A percentile compares a stretch with the other conserved stretches of the same genome.
These are phyloP conservation scores for Varanus komodoensis DNA, from an alignment of 2,113 vertebrate genomes.

Conservation along the genomic window DNA sequence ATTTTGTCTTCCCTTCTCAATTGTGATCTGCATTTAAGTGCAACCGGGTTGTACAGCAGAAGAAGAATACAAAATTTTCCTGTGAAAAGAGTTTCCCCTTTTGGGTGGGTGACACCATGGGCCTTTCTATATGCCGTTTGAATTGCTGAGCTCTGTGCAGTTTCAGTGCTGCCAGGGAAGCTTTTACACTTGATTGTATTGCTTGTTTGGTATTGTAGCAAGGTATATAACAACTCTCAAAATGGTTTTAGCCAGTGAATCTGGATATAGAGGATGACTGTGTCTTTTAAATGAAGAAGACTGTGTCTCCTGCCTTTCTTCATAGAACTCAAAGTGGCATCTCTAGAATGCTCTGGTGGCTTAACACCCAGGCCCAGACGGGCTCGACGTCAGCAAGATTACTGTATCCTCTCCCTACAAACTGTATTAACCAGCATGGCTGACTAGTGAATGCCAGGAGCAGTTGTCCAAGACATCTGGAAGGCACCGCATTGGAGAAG, in stretches of 20 bases:
- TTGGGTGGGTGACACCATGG: constrained; percentile 22
- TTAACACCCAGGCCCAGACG: background rate
- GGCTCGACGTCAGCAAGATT: background rate
- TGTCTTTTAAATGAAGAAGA: background rate
- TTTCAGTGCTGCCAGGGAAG: background rate
- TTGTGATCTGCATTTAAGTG: background rate
- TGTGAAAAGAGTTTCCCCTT: constrained; percentile 28
- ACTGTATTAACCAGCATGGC: background rate
- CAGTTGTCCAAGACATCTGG: too few species aligned
- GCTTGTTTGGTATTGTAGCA: background rate
- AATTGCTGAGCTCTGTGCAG: constrained; percentile 20
- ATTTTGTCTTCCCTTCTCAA: background rate
- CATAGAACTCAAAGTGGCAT: background rate
- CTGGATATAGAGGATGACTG: constrained; percentile 27
- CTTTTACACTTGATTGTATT: background rate
- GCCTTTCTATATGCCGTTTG: constrained; percentile 13
- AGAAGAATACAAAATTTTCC: background rate
- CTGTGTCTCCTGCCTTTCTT: background rate
- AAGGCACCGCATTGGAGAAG: too few species aligned
- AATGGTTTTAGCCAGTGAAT: background rate
- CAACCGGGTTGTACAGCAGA: background rate
- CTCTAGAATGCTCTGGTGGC: too few species aligned
- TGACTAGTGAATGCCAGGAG: too few species aligned
- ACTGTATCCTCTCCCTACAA: background rate
- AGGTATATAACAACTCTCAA: background rate